Evolutionary conservation across 2,888 invertebrate genomes (phyloP).

Genomic region (Erpobdella octoculata): DNA sequence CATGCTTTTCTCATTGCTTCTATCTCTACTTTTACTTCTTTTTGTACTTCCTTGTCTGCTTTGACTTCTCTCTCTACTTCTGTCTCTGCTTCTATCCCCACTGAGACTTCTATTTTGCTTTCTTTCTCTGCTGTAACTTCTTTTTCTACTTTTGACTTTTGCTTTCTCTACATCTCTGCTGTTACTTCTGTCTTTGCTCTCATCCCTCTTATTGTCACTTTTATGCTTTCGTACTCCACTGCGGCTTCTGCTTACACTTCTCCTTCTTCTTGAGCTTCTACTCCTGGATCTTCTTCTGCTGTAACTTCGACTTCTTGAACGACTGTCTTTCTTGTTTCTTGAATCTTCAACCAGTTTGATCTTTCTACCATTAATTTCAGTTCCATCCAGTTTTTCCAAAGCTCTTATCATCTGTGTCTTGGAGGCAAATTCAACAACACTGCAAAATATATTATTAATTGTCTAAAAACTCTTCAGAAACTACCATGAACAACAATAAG

Average conservation of each 20-base stretch:
- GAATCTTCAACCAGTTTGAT: slow-evolving; percentile 79
- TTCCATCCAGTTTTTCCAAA: slow-evolving; percentile 88
- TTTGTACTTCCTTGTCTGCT: no score
- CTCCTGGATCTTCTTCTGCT: slow-evolving; percentile 20
- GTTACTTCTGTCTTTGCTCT: slow-evolving; percentile 38
- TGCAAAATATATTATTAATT: no score
- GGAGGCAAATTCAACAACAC: slow-evolving; percentile 96
- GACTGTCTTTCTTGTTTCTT: slow-evolving; percentile 14
- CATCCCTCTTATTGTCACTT: not conserved
- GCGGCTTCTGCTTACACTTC: not conserved
- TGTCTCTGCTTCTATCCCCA: not conserved
- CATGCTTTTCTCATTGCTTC: not conserved
- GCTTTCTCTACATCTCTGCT: slow-evolving; percentile 29
- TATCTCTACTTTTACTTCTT: slow-evolving; percentile 3
- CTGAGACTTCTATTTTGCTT: not conserved
- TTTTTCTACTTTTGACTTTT: not conserved
- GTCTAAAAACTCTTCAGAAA: slow-evolving; percentile 88
- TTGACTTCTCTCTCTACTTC: not conserved
- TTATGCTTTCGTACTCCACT: not conserved
- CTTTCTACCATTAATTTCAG: slow-evolving; percentile 88
- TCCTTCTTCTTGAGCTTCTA: slow-evolving; percentile 11
- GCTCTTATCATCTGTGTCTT: slow-evolving; percentile 94
- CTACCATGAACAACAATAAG: slow-evolving; percentile 62
- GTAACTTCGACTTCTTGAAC: slow-evolving; percentile 17
- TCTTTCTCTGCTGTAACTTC: slow-evolving; percentile 1